Conservation (phyloP, 2,113 vertebrate species). For the Phrynosoma platyrhinos region DNA sequence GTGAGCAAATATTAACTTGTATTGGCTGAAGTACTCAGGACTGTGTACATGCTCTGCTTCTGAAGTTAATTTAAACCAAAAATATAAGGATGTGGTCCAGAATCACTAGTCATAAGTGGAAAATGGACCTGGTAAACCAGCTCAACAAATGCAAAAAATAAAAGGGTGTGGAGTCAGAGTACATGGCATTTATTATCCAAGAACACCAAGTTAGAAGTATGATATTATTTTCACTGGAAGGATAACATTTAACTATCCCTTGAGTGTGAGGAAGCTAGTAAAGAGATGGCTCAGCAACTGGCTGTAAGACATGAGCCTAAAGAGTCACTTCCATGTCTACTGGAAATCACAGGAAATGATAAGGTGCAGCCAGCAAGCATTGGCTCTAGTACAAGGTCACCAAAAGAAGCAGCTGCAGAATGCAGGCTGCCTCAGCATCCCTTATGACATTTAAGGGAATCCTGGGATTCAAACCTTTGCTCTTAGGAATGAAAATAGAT, state of each 20-base stretch:
- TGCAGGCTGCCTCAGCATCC: neutral
- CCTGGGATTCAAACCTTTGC: neutral
- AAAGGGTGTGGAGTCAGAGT: neutral
- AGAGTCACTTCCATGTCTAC: neutral
- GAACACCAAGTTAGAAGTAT: neutral
- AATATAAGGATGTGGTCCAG: neutral
- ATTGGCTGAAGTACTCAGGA: neutral
- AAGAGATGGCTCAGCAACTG: neutral
- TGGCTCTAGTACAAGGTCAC: neutral
- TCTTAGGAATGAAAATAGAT: conserved; percentile 16
- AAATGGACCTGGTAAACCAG: neutral
- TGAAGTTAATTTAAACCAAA: neutral
- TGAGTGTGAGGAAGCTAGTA: neutral
- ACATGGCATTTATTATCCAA: neutral
- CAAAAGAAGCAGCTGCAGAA: neutral
- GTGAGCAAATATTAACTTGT: neutral
- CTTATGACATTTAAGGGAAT: conserved; percentile 7
- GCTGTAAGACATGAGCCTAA: neutral
- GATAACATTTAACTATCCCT: neutral
- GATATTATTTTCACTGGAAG: conserved; percentile 15
- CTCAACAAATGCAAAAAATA: neutral
- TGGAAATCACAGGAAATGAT: neutral
- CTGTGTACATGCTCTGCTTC: neutral
- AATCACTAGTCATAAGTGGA: neutral
- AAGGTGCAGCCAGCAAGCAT: conserved; percentile 12